Conservation (phyloP, 2,113 vertebrate genomes). For the Nettapus auritus region DNA sequence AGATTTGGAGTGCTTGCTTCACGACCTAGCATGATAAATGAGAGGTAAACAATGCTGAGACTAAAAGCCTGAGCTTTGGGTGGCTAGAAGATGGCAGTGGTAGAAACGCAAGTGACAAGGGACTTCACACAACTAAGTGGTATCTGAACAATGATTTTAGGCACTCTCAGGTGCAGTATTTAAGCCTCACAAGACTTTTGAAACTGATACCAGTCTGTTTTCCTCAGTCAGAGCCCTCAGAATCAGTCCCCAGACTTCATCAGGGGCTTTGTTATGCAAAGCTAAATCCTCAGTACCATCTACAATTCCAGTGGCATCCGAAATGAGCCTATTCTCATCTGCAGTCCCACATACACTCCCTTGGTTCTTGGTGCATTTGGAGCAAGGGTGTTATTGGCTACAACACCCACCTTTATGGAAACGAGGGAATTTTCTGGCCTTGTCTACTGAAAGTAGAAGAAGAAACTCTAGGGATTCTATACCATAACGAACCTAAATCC, state of each 20-base stretch:
- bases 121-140: background rate
- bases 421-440: background rate
- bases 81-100: background rate
- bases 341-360: background rate
- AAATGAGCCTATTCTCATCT: background rate
- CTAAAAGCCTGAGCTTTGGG: background rate
- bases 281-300: background rate
- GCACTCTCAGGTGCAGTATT: background rate
- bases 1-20: background rate
- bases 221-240: background rate
- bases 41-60: background rate
- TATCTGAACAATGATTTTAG: background rate
- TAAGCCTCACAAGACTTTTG: background rate
- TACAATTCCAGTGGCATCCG: background rate
- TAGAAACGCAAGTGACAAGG: background rate
- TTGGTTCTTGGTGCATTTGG: background rate
- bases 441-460: background rate
- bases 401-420: background rate
- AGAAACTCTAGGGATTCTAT: background rate
- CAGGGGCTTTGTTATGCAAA: background rate
- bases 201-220: background rate
- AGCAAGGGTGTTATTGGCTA: background rate
- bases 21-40: background rate
- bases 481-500: background rate
- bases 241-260: background rate